Conservation (phyloP, 2,888 invertebrate genomes). For the Drosophila villosipedis region DNA sequence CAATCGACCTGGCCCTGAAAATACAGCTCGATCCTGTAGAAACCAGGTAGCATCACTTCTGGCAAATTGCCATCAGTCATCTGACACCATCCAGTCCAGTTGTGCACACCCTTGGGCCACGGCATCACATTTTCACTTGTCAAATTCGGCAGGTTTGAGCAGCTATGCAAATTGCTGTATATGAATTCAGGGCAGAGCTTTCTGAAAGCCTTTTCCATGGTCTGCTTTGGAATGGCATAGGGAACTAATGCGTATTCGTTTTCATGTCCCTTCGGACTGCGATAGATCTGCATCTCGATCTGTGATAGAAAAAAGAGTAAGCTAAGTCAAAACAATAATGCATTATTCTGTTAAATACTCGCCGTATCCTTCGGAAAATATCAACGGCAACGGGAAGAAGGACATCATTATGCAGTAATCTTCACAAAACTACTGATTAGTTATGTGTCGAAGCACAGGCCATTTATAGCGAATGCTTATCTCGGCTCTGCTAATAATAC, state of each 20-base stretch:
- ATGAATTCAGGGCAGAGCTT: too few species aligned
- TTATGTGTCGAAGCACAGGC: neutral
- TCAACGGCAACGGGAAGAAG: neutral
- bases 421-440: neutral
- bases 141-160: neutral
- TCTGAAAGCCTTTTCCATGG: neutral
- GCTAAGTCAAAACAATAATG: neutral
- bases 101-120: neutral
- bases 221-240: neutral
- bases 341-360: neutral
- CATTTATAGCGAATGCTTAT: neutral
- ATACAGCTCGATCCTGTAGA: accelerated
- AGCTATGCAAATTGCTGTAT: neutral
- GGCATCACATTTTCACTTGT: neutral
- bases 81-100: neutral
- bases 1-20: neutral
- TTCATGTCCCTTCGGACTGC: neutral
- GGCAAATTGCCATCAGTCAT: neutral
- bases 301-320: neutral
- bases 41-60: neutral
- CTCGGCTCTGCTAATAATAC: neutral
- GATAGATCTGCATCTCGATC: neutral
- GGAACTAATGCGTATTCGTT: neutral
- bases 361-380: conserved; percentile 3
- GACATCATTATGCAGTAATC: neutral